Evolutionary conservation across 1,140 invertebrate genomes (phyloP), one percentile per base, ranked within the genome.

Genomic region (Bombus waltoni): DNA sequence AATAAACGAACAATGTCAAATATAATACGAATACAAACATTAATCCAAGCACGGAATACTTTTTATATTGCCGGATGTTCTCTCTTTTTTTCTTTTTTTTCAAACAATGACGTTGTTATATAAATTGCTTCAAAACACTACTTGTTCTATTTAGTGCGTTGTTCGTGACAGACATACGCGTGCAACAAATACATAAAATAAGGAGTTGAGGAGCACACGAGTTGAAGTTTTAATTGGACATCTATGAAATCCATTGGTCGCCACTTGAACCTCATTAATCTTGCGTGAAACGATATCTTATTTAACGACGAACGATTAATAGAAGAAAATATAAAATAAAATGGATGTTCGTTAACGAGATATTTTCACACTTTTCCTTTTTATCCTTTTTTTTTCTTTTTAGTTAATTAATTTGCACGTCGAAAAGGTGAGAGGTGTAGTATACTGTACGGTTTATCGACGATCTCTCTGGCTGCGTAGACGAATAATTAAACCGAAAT

Each of bases 241-340:
- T n/a, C 53, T 53, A 76, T 57, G 32, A 32, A 75, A 47, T 32
- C 15, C 35, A 59, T 6, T 75, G 32, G n/a, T 53, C 22, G 22
- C 6, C 25, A 38, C 47, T 76, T 59, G 40, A 78, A 70, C n/a
- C 38, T n/a, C n/a, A 22, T 83, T 70, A n/a, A 84, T 79, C 42
- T 38, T 25, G 8, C 22, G 1, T 18, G 32, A 44, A 72, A 10
- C 32, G 44, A 83, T 75, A 62, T 28, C 35, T n/a, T 32, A 32
- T 42, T 81, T 40, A 57, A 74, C 44, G 25, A 15, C 28, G 62
- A 42, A 42, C 18, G 25, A 22, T 73, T 53, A 65, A 74, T 25
- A 10, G 47, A 22, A 42, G 25, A n/a, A 66, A 18, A 66, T 66
- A 18, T 53, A 57, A 53, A 75, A 18, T 53, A 57, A 53, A 75